Conservation (phyloP, 2,113 vertebrate species). For the Astur gentilis region DNA sequence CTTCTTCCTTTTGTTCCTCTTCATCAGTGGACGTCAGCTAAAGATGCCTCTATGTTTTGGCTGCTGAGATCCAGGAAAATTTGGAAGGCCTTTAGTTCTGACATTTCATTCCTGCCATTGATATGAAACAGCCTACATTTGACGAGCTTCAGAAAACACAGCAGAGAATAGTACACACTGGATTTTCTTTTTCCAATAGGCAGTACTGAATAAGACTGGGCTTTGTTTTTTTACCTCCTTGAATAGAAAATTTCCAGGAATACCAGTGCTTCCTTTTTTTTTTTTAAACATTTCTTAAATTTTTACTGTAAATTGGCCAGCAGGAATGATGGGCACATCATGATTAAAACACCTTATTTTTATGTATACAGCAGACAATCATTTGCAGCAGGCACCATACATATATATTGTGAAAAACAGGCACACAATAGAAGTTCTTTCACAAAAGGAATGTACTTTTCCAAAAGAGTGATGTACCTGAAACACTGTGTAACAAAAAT, state of each 20-base stretch:
- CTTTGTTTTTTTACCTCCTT: neutral
- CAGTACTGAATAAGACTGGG: neutral
- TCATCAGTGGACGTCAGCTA: neutral
- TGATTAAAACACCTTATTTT: constrained; percentile 54
- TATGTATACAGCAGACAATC: constrained; percentile 50
- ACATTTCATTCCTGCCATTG: constrained; percentile 26
- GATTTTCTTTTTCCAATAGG: neutral
- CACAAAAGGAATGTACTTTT: constrained; percentile 52
- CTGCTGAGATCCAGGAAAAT: constrained; percentile 16
- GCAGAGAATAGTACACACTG: neutral
- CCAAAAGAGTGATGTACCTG: constrained; percentile 13
- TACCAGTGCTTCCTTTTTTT: neutral
- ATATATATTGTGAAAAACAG: constrained; percentile 59
- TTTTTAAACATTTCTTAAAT: neutral
- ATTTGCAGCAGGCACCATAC: constrained; percentile 16
- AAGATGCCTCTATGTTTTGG: neutral
- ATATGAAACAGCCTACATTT: constrained; percentile 1
- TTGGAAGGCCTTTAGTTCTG: neutral
- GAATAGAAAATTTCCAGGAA: constrained; percentile 21
- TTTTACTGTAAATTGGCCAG: constrained; percentile 7
- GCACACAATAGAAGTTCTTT: constrained; percentile 30
- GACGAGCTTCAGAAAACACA: constrained; percentile 9
- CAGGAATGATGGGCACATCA: constrained; percentile 27
- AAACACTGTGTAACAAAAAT: constrained; percentile 38
- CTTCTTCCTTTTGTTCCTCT: neutral